These are phyloP conservation scores for Diplosoma virens DNA, from an alignment of 23 tunicate species.

Conservation along the genomic window DNA sequence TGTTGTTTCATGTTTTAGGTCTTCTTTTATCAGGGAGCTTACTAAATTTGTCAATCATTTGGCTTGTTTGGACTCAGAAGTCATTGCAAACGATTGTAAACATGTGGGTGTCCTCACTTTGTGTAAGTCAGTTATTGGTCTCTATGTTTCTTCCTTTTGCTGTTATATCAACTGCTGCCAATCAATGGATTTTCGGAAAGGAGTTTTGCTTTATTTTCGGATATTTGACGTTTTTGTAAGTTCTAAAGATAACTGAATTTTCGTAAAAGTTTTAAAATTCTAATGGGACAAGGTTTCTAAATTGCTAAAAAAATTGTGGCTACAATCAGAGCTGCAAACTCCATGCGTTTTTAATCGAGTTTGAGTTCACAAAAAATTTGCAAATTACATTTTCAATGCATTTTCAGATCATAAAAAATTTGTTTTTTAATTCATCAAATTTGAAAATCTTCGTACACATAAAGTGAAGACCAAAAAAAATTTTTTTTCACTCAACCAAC, in stretches of 20 bases:
- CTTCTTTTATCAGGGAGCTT: slow-evolving; percentile 42
- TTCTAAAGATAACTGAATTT: not conserved
- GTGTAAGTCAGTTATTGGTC: slow-evolving; percentile 45
- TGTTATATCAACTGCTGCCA: slow-evolving; percentile 1
- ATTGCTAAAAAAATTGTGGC: too few relatives aligned
- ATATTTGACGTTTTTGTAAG: slow-evolving; percentile 62
- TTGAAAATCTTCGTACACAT: too few relatives aligned
- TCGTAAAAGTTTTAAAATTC: not conserved
- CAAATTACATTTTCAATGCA: too few relatives aligned
- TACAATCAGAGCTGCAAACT: too few relatives aligned
- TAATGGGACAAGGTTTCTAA: too few relatives aligned
- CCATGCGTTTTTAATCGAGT: too few relatives aligned
- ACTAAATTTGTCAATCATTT: slow-evolving; percentile 51
- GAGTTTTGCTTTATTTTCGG: slow-evolving; percentile 64
- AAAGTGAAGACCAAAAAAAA: too few relatives aligned
- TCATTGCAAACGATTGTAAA: slow-evolving; percentile 60
- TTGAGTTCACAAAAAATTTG: too few relatives aligned
- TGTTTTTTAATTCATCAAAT: too few relatives aligned
- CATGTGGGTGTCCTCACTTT: slow-evolving; percentile 81
- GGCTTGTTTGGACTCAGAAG: slow-evolving; percentile 51
- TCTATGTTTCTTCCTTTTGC: not conserved
- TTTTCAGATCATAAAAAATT: too few relatives aligned
- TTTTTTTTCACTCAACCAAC: too few relatives aligned
- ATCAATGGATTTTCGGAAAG: slow-evolving; percentile 52
- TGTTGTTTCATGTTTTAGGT: slow-evolving; percentile 31